phyloP scores from a whole-genome alignment of 2,113 vertebrate genomes.

The Pluvialis apricaria region DNA sequence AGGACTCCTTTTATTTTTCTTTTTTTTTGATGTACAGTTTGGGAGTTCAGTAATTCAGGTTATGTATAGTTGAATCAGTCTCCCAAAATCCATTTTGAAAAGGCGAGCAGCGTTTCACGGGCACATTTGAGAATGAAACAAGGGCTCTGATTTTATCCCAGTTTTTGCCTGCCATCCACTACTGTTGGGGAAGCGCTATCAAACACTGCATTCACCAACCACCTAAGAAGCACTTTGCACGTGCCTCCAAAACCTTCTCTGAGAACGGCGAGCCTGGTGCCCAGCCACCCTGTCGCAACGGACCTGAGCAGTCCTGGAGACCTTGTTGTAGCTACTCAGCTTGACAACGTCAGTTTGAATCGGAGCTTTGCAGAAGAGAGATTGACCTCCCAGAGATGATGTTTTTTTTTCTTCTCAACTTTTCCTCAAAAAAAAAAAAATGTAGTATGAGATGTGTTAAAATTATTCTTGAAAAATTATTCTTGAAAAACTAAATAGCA shows the following conservation, averaged over 20 bases:
- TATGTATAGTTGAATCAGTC: neutral
- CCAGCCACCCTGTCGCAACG: neutral
- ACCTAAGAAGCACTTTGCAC: neutral
- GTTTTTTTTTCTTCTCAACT: neutral
- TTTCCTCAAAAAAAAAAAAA: neutral
- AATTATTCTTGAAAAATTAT: neutral
- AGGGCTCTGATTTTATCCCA: neutral
- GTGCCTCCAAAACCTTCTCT: neutral
- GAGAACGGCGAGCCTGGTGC: fast-evolving
- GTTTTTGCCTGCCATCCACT: neutral
- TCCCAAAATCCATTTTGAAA: neutral
- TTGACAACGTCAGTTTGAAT: neutral
- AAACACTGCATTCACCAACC: neutral
- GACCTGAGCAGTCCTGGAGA: neutral
- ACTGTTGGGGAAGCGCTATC: neutral
- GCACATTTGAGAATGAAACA: neutral
- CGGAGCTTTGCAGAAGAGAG: neutral
- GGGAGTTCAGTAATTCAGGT: neutral
- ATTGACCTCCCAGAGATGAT: neutral
- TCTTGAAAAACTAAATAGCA: neutral
- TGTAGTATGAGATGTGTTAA: neutral
- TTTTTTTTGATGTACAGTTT: neutral
- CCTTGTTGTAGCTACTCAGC: neutral
- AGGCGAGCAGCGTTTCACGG: neutral
- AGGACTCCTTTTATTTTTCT: neutral